These are phyloP conservation scores for Lepidonotus clava DNA, from an alignment of 2,888 invertebrate genomes.

Conservation along the genomic window DNA sequence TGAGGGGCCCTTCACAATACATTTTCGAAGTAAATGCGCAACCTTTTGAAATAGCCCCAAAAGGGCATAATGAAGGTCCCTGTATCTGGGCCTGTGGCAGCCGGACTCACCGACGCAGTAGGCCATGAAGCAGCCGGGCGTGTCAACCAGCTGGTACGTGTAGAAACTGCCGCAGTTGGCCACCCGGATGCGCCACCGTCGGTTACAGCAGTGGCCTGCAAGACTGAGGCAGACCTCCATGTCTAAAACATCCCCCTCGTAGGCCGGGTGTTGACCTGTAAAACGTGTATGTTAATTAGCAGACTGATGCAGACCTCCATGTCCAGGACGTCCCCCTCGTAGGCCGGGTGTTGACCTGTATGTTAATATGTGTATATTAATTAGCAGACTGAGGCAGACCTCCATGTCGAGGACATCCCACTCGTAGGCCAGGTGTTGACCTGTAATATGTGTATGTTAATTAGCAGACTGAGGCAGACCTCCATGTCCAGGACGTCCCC, in stretches of 20 bases:
- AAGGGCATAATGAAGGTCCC: too few species aligned
- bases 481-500: conserved; percentile 57
- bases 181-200: conserved; percentile 62
- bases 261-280: conserved; percentile 60
- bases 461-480: conserved; percentile 59
- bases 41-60: too few species aligned
- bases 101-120: conserved; percentile 69
- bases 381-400: conserved; percentile 60
- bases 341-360: conserved; percentile 60
- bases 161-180: conserved; percentile 70
- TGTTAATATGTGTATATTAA: too few species aligned
- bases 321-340: conserved; percentile 59
- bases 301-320: conserved; percentile 59
- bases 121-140: conserved; percentile 70
- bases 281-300: too few species aligned
- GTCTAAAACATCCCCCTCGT: conserved; percentile 58
- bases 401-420: conserved; percentile 58
- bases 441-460: too few species aligned
- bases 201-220: conserved; percentile 60
- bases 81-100: too few species aligned
- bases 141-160: conserved; percentile 67
- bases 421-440: conserved; percentile 57
- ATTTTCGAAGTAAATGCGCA: too few species aligned
- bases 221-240: conserved; percentile 59
- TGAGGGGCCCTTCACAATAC: too few species aligned